Conservation (phyloP, 2,113 vertebrate genomes). For the Tauraco erythrolophus region DNA sequence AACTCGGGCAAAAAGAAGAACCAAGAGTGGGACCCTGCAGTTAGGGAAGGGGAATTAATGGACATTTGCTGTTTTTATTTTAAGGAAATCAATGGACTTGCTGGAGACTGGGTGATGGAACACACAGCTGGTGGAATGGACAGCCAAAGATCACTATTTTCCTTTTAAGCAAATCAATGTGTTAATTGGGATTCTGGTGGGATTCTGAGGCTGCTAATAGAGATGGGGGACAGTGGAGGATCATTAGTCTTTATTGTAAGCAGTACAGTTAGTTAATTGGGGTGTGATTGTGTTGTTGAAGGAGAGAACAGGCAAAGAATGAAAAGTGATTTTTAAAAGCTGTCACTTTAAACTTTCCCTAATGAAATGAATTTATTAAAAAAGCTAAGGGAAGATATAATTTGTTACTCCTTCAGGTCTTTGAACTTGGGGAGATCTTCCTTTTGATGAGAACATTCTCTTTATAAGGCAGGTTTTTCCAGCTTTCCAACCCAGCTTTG, state of each 20-base stretch:
- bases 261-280: conserved; percentile 48
- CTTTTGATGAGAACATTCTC: background rate
- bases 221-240: conserved; percentile 14
- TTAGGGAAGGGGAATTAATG: conserved; percentile 17
- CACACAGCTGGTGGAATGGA: conserved; percentile 57
- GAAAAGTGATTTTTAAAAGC: conserved; percentile 45
- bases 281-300: conserved; percentile 5
- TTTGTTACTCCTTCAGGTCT: conserved; percentile 12
- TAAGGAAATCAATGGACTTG: conserved; percentile 60
- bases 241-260: conserved; percentile 57
- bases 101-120: conserved; percentile 42
- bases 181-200: conserved; percentile 68
- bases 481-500: conserved; percentile 9
- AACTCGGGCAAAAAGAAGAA: background rate
- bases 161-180: conserved; percentile 69
- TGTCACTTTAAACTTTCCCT: conserved; percentile 18
- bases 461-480: conserved; percentile 28
- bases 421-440: background rate
- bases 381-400: background rate
- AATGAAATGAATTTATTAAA: conserved; percentile 2
- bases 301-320: conserved; percentile 9
- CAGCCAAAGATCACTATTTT: conserved; percentile 58
- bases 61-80: conserved; percentile 9
- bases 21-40: background rate
- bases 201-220: conserved; percentile 63